phyloP scores from a whole-genome alignment of 1,140 invertebrate species.

The Aphis gossypii region DNA sequence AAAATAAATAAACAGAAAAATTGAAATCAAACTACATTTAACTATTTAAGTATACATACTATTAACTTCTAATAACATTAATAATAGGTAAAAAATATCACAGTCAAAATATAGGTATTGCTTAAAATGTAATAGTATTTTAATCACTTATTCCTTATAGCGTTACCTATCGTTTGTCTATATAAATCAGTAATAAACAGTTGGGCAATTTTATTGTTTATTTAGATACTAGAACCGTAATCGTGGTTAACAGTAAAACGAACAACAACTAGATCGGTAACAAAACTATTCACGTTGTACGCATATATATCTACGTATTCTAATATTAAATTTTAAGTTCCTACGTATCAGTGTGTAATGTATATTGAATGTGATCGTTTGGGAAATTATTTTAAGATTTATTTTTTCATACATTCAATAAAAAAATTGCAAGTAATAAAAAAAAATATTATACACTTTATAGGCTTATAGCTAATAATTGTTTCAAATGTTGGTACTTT shows the following conservation, averaged over 20 bases:
- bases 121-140: constrained; percentile 37
- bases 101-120: constrained; percentile 32
- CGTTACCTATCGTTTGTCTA: not conserved
- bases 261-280: not conserved
- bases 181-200: not conserved
- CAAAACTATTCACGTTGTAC: not conserved
- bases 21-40: not conserved
- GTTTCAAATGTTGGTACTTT: not conserved
- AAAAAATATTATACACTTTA: not conserved
- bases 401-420: not conserved
- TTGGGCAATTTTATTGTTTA: not conserved
- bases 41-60: not conserved
- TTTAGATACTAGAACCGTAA: not conserved
- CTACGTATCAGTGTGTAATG: not conserved
- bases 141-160: not conserved
- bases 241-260: not conserved
- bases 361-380: not conserved
- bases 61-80: not conserved
- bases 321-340: not conserved
- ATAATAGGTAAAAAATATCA: constrained; percentile 28
- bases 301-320: not conserved
- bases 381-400: not conserved
- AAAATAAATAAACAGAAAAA: not conserved
- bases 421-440: not conserved
- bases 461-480: not conserved